Evolutionary conservation across 2,888 invertebrate genomes (phyloP).

Genomic region (Anoncus sp.): DNA sequence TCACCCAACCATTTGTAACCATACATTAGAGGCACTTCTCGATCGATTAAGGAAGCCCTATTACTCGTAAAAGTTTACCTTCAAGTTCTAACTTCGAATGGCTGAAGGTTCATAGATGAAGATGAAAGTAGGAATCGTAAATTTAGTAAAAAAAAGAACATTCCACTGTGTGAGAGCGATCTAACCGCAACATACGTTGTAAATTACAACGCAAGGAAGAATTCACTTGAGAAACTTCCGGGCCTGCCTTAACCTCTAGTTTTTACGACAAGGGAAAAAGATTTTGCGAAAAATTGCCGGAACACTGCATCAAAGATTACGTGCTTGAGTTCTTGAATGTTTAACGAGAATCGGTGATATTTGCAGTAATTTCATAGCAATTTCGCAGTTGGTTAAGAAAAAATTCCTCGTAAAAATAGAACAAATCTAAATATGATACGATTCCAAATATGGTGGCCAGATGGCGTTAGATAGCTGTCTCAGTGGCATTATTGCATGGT

Average conservation of each 20-base stretch:
- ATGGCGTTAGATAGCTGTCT: no score
- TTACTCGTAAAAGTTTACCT: constrained; percentile 44
- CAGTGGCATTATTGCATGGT: no score
- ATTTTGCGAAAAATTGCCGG: constrained; percentile 9
- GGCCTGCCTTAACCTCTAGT: neutral
- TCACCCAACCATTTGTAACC: constrained; percentile 37
- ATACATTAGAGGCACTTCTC: constrained; percentile 38
- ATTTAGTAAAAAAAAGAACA: constrained; percentile 42
- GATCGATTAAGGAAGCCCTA: constrained; percentile 53
- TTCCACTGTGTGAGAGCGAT: constrained; percentile 19
- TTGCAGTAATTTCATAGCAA: neutral
- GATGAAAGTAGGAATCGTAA: constrained; percentile 49
- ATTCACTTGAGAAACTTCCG: constrained; percentile 26
- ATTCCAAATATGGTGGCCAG: no score
- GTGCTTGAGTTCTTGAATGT: neutral
- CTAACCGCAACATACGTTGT: constrained; percentile 17
- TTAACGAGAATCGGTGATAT: neutral
- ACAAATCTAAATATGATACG: no score
- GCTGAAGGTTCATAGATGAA: constrained; percentile 12
- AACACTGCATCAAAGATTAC: neutral
- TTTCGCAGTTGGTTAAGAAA: neutral
- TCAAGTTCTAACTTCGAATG: constrained; percentile 29
- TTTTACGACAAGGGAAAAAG: neutral
- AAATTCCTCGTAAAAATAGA: neutral
- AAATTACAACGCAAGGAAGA: constrained; percentile 32